phyloP scores from a whole-genome alignment of 2,797 vertebrate species.

The Myotis planiceps region DNA sequence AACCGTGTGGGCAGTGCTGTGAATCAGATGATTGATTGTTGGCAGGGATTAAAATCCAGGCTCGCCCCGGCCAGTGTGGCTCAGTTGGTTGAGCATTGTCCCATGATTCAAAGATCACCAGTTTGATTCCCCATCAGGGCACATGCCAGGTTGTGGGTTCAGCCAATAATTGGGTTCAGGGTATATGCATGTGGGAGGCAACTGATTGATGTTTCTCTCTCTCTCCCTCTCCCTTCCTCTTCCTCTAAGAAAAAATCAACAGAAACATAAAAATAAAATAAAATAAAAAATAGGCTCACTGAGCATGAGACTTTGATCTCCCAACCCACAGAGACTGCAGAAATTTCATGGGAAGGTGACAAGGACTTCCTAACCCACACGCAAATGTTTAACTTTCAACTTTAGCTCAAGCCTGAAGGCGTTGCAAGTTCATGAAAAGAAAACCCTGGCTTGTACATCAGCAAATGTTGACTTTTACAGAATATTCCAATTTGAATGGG shows the following conservation, averaged over 20 bases:
- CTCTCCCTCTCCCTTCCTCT: no score
- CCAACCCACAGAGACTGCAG: neutral
- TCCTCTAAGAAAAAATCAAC: no score
- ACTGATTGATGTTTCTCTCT: no score
- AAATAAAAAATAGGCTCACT: neutral
- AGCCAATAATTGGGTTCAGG: no score
- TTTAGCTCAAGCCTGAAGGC: neutral
- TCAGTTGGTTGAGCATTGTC: no score
- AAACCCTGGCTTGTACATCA: neutral
- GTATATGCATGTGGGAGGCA: no score
- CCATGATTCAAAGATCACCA: no score
- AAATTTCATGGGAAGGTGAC: constrained; percentile 24
- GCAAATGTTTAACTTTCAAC: constrained; percentile 55
- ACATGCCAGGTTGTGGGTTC: no score
- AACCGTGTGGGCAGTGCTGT: rapidly evolving
- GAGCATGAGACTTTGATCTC: constrained; percentile 11
- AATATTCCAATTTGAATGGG: neutral
- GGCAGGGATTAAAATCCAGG: neutral
- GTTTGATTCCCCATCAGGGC: no score
- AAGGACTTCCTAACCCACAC: constrained; percentile 44
- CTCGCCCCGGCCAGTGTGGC: neutral
- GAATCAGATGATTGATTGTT: neutral
- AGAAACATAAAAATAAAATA: no score
- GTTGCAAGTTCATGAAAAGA: neutral
- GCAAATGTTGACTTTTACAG: constrained; percentile 31